Base-by-base conservation (phyloP, 2,113 vertebrate species). In the Cyphomyrus discorhynchus region DNA sequence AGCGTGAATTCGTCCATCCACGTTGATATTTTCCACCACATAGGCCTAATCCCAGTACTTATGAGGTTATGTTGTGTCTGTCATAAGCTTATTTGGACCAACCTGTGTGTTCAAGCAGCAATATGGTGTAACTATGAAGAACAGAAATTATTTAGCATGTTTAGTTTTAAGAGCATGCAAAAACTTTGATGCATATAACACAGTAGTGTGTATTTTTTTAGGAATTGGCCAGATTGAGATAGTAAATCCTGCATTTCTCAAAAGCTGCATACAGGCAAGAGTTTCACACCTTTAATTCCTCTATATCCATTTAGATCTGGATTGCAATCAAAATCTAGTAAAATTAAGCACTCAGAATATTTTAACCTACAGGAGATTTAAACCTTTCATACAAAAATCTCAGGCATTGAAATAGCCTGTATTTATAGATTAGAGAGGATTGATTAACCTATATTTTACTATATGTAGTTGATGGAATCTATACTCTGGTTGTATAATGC, bases 1-100 rank as follows among this genome's bases (percentile, higher is more conserved):
- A 52, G n/a, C 85, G 9, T 85, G 52, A 70, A 50, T 39, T 49
- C 86, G 88, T 19, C 46, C 90, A 91, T 89, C 83, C 35, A 42
- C 6, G 1, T 3, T 35, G 27, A 74, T 39, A 77, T 77, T 42
- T 42, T 77, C 70, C 70, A 7, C 27, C 27, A 39, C 31, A 31
- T 4, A 31, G 62, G n/a, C 62, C n/a, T 11, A 27, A 27, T 66
- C n/a, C n/a, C 24, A 66, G 8, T 66, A 66, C 9, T 66, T 27
- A 27, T 66, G n/a, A 70, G 62, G 62, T 70, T 70, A 27, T 31
- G 3, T 39, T 77, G 11, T 15, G 35, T 39, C 13, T 39, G 31
- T 74, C 3, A 74, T 77, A 19, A 39, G 70, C 4, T 0, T 77
- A 39, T 77, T 80, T 80, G 5, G 1, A 80, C 7, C 27, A 80